phyloP scores from a whole-genome alignment of 2,888 invertebrate species.

The Phyto melanocephala region DNA sequence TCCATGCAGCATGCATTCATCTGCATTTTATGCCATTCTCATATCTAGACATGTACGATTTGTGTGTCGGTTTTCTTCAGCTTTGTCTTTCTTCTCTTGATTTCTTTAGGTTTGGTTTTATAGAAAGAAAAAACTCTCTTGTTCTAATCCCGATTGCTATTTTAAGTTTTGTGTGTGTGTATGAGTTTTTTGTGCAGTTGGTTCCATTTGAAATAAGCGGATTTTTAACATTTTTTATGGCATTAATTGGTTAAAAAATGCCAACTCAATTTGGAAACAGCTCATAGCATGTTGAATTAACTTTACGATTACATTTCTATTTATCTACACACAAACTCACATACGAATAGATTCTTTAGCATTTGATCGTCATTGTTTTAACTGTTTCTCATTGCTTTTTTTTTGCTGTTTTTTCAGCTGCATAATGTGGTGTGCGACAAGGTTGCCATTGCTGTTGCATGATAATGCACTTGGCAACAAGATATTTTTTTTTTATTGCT shows the following conservation, averaged over 20 bases:
- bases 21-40: constrained; percentile 61
- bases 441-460: constrained; percentile 61
- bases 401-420: constrained; percentile 24
- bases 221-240: constrained; percentile 69
- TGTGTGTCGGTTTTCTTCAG: constrained; percentile 22
- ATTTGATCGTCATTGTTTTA: constrained; percentile 51
- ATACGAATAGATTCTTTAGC: constrained; percentile 26
- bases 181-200: constrained; percentile 68
- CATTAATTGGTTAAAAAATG: constrained; percentile 64
- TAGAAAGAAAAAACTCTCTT: constrained; percentile 47
- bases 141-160: constrained; percentile 61
- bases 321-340: not conserved
- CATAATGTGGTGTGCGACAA: constrained; percentile 60
- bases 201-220: constrained; percentile 77
- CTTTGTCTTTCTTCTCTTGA: not conserved
- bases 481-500: constrained; percentile 44
- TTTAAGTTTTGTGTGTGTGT: constrained; percentile 34
- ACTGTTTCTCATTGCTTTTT: constrained; percentile 17
- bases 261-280: constrained; percentile 63
- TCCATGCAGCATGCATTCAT: constrained; percentile 65
- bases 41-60: constrained; percentile 23
- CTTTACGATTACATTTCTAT: not conserved
- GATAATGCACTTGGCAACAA: constrained; percentile 63
- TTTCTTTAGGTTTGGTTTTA: constrained; percentile 2
- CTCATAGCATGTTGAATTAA: constrained; percentile 55